Base-by-base conservation (phyloP, 1,140 invertebrate genomes). In the Cydia pomonella region DNA sequence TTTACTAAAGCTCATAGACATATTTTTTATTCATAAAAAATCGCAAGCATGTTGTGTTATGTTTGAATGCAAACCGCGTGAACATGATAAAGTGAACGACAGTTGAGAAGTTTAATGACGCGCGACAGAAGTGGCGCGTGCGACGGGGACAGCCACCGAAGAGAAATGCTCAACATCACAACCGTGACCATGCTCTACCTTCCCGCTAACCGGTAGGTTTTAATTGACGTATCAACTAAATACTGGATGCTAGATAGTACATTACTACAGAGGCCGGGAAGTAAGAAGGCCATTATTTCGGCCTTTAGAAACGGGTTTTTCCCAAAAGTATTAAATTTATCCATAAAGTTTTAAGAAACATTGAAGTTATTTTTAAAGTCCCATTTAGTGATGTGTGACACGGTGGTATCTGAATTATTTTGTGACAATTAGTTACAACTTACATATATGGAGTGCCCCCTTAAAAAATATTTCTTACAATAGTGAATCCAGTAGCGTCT, bases 81-180 rank as follows among this genome's bases (percentile, higher is more conserved):
- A 69, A 18, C 64, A 69, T 69, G 64, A 21, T 23, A 59, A 59
- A n/a, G n/a, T 21, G 33, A 69, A 38, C 9, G 29, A 18, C 64
- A 21, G 33, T 33, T 3, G 13, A 33, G 25, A 13, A 25, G n/a
- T 66, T 66, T 69, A 69, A 41, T 69, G 64, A 69, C 29, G 64
- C 64, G 29, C 64, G 25, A 29, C 63, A 33, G 64, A 33, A 69
- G 64, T 18, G 64, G 64, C 18, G 64, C 64, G 64, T 69, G 64
- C 64, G 29, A 33, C 64, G 29, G 29, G 33, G 27, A 33, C 64
- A 18, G 21, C 18, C 53, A 33, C 16, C 64, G 29, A 18, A 38
- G 64, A 69, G 64, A 69, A 69, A 69, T 69, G 64, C 64, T 29
- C 63, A 66, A 66, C 33, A 33, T 13, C 27, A 33, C 64, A 69